Evolutionary conservation across 2,797 vertebrate genomes (phyloP).

Genomic region (Okamejei kenojei): DNA sequence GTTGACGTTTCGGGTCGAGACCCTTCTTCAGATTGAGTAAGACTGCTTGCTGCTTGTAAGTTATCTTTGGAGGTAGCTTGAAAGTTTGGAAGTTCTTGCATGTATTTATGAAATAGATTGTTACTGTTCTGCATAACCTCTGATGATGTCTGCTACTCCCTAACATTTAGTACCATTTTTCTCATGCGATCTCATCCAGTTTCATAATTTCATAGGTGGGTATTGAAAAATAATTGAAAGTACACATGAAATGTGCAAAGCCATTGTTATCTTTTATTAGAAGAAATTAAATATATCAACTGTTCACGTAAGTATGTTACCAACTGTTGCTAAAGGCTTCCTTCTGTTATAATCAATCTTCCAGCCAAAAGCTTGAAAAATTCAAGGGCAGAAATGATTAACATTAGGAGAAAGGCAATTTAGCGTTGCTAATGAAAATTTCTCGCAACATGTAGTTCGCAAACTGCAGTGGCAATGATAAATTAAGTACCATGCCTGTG

Average conservation of each 20-base stretch:
- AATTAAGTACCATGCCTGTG: background rate
- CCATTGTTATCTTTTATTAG: background rate
- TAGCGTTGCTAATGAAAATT: constrained; percentile 13
- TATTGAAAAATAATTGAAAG: background rate
- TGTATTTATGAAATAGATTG: no score
- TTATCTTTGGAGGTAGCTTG: no score
- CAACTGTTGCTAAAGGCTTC: background rate
- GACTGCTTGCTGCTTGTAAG: no score
- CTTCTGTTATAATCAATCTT: background rate
- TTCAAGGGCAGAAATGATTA: constrained; percentile 34
- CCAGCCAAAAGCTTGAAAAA: background rate
- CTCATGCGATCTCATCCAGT: background rate
- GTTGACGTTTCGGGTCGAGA: no score
- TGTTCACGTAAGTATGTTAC: background rate
- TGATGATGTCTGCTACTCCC: no score
- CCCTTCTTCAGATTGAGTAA: no score
- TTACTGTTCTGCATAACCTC: no score
- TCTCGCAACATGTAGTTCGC: background rate
- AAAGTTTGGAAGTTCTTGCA: no score
- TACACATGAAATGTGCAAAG: background rate
- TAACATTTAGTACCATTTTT: background rate
- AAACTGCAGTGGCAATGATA: background rate
- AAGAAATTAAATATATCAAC: background rate
- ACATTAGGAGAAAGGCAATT: background rate
- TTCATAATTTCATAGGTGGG: background rate